A percentile compares a stretch with the other conserved stretches of the same genome.
phyloP scores from a whole-genome alignment of 2,888 invertebrate species.

The Hemithea aestivaria region DNA sequence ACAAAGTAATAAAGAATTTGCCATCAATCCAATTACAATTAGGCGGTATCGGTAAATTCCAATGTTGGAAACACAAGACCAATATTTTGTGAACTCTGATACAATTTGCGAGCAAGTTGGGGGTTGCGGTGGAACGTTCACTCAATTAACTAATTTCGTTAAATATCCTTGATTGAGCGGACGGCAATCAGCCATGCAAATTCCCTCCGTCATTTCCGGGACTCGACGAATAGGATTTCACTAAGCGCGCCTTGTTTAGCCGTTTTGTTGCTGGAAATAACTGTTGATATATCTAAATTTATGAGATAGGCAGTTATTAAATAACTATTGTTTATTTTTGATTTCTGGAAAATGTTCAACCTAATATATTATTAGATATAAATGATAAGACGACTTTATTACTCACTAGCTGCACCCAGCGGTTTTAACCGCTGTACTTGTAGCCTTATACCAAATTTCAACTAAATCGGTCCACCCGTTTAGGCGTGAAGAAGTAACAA shows the following conservation, averaged over 20 bases:
- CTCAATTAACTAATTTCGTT: slow-evolving; percentile 78
- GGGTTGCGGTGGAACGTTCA: slow-evolving; percentile 58
- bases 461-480: no score
- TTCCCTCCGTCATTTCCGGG: slow-evolving; percentile 58
- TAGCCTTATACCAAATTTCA: no score
- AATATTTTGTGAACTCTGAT: slow-evolving; percentile 36
- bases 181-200: slow-evolving; percentile 78
- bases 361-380: no score
- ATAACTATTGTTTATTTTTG: no score
- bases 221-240: slow-evolving; percentile 47
- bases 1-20: slow-evolving; percentile 12
- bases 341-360: no score
- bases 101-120: slow-evolving; percentile 35
- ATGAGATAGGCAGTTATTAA: no score
- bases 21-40: slow-evolving; percentile 36
- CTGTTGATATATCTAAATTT: no score
- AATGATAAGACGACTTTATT: no score
- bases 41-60: slow-evolving; percentile 38
- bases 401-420: no score
- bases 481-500: no score
- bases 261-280: slow-evolving; percentile 9
- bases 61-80: slow-evolving; percentile 16
- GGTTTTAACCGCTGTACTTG: no score
- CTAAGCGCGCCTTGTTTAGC: slow-evolving; percentile 47
- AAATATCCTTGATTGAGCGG: slow-evolving; percentile 78